Evolutionary conservation across 2,113 vertebrate species (phyloP), one percentile per base, ranked within the genome.

Genomic region (Aleadryas rufinucha): DNA sequence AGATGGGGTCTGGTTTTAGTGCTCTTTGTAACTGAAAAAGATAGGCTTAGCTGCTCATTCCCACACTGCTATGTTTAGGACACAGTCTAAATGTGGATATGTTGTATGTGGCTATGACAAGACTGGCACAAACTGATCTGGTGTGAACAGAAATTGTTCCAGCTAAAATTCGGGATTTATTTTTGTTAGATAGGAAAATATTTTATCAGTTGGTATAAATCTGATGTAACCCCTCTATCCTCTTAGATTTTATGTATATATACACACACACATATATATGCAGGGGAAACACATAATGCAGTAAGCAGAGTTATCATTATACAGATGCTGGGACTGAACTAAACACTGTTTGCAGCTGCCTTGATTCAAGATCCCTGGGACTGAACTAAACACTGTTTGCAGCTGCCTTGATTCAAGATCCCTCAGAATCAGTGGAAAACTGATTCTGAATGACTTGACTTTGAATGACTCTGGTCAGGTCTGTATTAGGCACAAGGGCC

Each of bases 31-130:
- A 52, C 56, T 81, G 68, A 35, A 96, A 94, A 95, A 82, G 74
- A 31, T 20, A 41, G 57, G 24, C 27, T 64, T 74, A 87, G 68
- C 57, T 82, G 41, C 30, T 87, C 39, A 66, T 89, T 94, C 53
- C 63, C 71, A 50, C 59, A n/a, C 47, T 70, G 56, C 88, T 92
- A 35, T 64, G 19, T 91, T 84, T 95, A 69, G 47, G 28, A 53
- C 27, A 66, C 24, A 37, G 72, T 60, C 64, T 94, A 92, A 91
- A 86, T 56, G 45, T 61, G 56, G 39, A 33, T 71, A 1, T 77
- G 23, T 57, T 85, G n/a, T 76, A 68, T 35, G 45, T 61, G 85
- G 63, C 61, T n/a, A 27, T 8, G 47, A 64, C 54, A 85, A 52
- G 70, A 56, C 30, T 45, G 47, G 56, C 39, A n/a, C 42, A 93